Conservation (phyloP, 2,888 invertebrate genomes). For the Orchesellides sinensis region DNA sequence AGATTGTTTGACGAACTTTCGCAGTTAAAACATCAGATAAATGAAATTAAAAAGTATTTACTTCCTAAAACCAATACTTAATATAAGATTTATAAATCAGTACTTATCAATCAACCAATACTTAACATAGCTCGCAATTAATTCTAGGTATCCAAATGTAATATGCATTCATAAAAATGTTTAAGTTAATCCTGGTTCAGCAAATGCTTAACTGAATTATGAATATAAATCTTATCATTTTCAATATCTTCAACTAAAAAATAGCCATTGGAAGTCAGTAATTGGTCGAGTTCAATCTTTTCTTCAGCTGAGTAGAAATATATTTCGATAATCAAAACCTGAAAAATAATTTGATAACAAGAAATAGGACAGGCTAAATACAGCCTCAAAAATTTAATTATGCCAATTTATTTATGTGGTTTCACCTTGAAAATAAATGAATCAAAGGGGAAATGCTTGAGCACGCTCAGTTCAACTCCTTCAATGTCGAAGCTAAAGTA, state of each 20-base stretch:
- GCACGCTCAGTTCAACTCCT: conserved; percentile 6
- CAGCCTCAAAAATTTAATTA: not conserved
- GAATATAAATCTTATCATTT: conserved; percentile 17
- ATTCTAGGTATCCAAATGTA: no score
- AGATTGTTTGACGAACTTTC: no score
- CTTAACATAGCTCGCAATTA: no score
- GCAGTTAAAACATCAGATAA: no score
- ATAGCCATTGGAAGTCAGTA: not conserved
- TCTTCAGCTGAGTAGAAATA: conserved; percentile 7
- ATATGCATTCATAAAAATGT: no score
- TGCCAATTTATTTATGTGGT: not conserved
- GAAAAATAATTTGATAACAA: no score
- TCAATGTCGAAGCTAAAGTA: conserved; percentile 29
- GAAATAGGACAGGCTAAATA: not conserved
- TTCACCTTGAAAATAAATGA: not conserved
- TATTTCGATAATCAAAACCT: conserved; percentile 15
- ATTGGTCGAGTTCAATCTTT: not conserved
- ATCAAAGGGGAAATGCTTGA: conserved; percentile 18
- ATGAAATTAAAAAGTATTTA: no score
- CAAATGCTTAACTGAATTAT: conserved; percentile 78
- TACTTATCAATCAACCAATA: no score
- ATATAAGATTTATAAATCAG: no score
- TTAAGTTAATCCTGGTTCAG: no score
- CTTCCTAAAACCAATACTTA: no score
- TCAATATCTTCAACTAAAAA: not conserved